Evolutionary conservation across 2,888 invertebrate genomes (phyloP), one percentile per base, ranked within the genome.

Genomic region (Cecidostiba fungosa): DNA sequence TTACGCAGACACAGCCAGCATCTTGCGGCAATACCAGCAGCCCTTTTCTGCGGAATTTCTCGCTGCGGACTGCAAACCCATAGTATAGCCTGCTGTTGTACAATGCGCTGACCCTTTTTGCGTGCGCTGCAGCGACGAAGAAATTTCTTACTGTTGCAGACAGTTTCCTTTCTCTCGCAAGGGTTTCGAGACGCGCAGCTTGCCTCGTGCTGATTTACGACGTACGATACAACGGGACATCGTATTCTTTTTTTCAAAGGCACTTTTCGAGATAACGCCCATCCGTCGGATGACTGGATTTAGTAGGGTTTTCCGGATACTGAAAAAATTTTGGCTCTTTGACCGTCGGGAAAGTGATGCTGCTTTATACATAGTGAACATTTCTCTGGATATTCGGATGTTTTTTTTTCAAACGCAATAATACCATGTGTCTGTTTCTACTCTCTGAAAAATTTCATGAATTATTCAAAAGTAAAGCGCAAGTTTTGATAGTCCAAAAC

Each of bases 1-100:
- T 92, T 91, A 89, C 89, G 84, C 81, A 85, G 90, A 90, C 88
- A 89, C 88, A 89, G 88, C 87, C 86, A 85, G 86, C 88, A 88
- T 89, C 88, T 89, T 84, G 79, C 77, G 79, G 88, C 86, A n/a
- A 59, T 59, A 88, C 86, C 87, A 87, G 82, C 87, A 87, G 89
- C 88, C 88, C 88, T 88, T 87, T 85, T 80, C 86, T 47, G 77
- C 85, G 84, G 84, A 87, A 87, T 87, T 50, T 84, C 85, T 43
- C 54, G 82, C 86, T 62, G 77, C 26, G 47, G 50, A 54, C 16
- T 19, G 19, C 62, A n/a, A n/a, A 23, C 16, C 2, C 26, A n/a
- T n/a, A n/a, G 3, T 29, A 26, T 62, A 62, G 39, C 47, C 26
- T n/a, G n/a, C n/a, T n/a, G 32, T 47, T 19, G 47, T 14, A 59